A percentile compares a stretch with the other conserved stretches of the same genome.
phyloP scores from a whole-genome alignment of 2,113 vertebrate species.

The Dicrurus megarhynchus region DNA sequence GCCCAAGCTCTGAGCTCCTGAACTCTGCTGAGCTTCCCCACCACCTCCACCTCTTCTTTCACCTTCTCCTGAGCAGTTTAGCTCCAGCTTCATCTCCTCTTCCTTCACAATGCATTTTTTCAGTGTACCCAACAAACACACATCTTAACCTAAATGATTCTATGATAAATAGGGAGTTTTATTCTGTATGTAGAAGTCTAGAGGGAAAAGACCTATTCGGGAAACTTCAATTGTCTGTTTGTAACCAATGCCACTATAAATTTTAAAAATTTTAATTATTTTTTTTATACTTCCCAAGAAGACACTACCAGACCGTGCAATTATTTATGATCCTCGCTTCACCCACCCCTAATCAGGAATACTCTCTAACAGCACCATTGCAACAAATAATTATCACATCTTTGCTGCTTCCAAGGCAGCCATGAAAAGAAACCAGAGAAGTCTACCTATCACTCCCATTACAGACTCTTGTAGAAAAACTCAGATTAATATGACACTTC shows the following conservation, averaged over 20 bases:
- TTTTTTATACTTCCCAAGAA: background rate
- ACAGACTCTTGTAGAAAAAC: background rate
- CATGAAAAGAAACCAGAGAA: background rate
- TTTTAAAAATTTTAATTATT: fast-evolving
- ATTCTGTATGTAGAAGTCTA: background rate
- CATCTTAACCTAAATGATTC: background rate
- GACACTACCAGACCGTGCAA: background rate
- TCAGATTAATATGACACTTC: background rate
- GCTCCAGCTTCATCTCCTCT: background rate
- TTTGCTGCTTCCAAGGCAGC: background rate
- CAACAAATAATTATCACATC: background rate
- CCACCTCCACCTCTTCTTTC: background rate
- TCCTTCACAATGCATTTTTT: background rate
- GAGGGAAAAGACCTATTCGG: background rate
- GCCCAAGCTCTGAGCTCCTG: background rate
- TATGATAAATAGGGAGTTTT: background rate
- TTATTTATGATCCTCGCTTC: background rate
- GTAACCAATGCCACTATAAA: background rate
- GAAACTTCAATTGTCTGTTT: background rate
- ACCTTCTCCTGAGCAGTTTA: background rate
- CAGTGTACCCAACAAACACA: background rate
- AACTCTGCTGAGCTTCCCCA: background rate
- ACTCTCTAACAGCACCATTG: background rate
- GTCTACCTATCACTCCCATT: background rate
- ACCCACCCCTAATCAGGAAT: background rate